Base-by-base conservation (phyloP, 1,140 invertebrate species). In the Pentalonia nigronervosa region DNA sequence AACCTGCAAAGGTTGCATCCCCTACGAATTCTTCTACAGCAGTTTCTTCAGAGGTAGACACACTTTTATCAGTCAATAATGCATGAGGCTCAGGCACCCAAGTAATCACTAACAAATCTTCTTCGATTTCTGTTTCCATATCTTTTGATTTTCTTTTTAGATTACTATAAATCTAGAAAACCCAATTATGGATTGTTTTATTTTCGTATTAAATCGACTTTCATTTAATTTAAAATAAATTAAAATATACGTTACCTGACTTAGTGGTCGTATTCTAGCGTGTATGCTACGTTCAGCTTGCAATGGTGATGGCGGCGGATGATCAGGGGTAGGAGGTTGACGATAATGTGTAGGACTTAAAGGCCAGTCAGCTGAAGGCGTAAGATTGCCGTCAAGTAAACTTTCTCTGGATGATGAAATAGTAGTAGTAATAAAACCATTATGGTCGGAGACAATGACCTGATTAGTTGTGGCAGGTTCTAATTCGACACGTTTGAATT, bases 261-360 rank as follows among this genome's bases (percentile, higher is more conserved):
- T 98, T 25, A 98, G 95, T 36, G 98, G 98, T 94, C 98, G 96
- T 94, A 99, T 99, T 95, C 98, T 96, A 94, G 98, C 97, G 94
- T 98, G 97, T 94, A 99, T 99, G 94, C 97, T 97, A 94, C 97
- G 97, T 95, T 98, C 97, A 0, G 98, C 98, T 94, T 98, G 98
- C 94, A 97, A 96, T 14, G 98, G 98, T n/a, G 98, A 98, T 0
- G 98, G 98, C 14, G 98, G 98, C 9, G 98, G 98, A 95, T 98
- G 98, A 94, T 99, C 98, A 0, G 98, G 98, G 8, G 98, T 99
- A 0, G 98, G 98, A 9, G 98, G 98, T 95, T 99, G 98, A 89
- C 97, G 96, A 94, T 99, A 98, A 94, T 98, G 97, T 11, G 98
- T 98, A 4, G 98, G 98, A 94, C 98, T 98, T 48, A 96, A 95